Base-by-base conservation (phyloP, 2,888 invertebrate genomes). In the Ornithoptera priamus region DNA sequence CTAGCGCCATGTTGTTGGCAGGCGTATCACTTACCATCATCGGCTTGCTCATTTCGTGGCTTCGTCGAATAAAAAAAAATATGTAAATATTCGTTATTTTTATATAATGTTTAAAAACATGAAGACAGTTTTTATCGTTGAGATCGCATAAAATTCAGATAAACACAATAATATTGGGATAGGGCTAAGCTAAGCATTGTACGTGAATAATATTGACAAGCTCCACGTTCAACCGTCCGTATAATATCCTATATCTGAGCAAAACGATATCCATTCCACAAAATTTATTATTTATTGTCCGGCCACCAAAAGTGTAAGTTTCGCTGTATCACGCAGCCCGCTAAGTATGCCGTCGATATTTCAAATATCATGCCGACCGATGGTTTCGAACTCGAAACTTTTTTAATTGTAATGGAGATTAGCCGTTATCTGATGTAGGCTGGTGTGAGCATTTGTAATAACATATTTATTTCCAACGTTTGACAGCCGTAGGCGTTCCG, bases 361-460 rank as follows among this genome's bases (percentile, higher is more conserved):
- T 72, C 76, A 73, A 81, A 78, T 80, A 81, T 81, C 79, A 83
- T 76, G 74, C 75, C 81, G 82, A 69, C 75, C 71, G 72, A 73
- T 78, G 85, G 78, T 81, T 79, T 85, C 81, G 83, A 84, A 85
- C 85, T 82, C 82, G 81, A 86, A 83, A 83, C 80, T 86, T 89
- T 58, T 88, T 90, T 91, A 92, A 92, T 91, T 92, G 91, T 91
- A 89, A 89, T 87, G 86, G 87, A 91, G 91, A 92, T 91, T 89
- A 90, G 81, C 77, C 76, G 80, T 85, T 91, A 92, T 92, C 92
- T 87, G 90, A 92, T 90, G 82, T 73, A 75, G 80, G 75, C 85
- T 83, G 83, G 85, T 84, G 84, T 86, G 84, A 84, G 87, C 88
- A 89, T 90, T 89, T 74, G 89, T 88, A 88, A 90, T 88, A 91